These are phyloP conservation scores for Prolemur simus DNA, from an alignment of 2,113 vertebrate species.

Conservation along the genomic window DNA sequence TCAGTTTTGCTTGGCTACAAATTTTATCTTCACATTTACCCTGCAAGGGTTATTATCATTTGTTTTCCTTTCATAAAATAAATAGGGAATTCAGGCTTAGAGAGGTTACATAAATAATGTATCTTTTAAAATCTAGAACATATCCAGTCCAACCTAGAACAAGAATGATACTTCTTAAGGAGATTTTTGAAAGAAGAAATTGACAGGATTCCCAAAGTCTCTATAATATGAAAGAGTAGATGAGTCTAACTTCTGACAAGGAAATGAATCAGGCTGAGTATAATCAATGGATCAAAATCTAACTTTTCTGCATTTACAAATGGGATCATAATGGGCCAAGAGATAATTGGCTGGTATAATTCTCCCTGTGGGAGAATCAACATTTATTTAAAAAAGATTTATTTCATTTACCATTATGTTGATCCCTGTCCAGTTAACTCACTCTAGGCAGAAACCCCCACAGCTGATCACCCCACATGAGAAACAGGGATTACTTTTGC, in stretches of 20 bases:
- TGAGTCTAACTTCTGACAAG: neutral
- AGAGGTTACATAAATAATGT: neutral
- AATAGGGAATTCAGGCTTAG: neutral
- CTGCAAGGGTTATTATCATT: neutral
- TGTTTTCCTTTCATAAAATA: neutral
- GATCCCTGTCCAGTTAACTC: no score
- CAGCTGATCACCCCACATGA: rapidly evolving
- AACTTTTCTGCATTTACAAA: neutral
- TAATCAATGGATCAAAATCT: neutral
- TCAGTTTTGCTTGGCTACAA: neutral
- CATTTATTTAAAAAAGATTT: neutral
- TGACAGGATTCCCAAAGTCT: neutral
- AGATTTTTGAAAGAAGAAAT: neutral
- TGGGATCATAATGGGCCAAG: neutral
- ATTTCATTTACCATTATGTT: neutral
- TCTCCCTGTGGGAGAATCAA: neutral
- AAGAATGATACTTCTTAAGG: neutral
- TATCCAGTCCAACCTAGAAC: neutral
- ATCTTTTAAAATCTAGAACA: neutral
- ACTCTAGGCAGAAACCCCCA: neutral
- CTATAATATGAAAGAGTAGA: neutral
- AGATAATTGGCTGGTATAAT: neutral
- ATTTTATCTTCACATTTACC: neutral
- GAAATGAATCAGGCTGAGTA: neutral
- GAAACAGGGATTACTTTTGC: neutral